phyloP scores from a whole-genome alignment of 2,797 vertebrate species.

The Eulemur mongoz region DNA sequence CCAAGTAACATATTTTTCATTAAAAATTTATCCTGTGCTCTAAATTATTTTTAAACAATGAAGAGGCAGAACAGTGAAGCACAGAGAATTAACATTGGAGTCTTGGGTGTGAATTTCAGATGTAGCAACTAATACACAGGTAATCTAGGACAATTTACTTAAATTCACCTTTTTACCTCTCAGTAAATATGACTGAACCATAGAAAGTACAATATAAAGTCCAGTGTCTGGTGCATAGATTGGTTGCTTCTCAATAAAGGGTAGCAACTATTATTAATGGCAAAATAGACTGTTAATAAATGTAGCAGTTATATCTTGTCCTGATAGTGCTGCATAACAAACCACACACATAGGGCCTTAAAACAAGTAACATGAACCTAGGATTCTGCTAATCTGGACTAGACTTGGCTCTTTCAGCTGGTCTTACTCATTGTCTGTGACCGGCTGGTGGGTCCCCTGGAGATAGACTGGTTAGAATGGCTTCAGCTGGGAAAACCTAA shows the following conservation, averaged over 20 bases:
- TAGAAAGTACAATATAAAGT: background rate
- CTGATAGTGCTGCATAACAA: background rate
- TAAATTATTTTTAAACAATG: background rate
- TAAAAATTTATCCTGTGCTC: background rate
- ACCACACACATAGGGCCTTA: background rate
- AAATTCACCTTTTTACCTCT: background rate
- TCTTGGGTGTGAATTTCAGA: background rate
- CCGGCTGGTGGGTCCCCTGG: accelerated
- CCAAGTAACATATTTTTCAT: background rate
- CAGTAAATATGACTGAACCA: background rate
- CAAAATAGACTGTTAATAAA: background rate
- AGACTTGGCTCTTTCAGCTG: background rate
- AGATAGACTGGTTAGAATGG: background rate
- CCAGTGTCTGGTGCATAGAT: background rate
- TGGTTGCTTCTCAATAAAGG: background rate
- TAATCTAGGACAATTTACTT: background rate
- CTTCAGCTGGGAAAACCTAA: background rate
- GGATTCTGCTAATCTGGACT: background rate
- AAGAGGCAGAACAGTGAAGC: background rate
- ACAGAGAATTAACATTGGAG: background rate
- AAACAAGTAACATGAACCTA: background rate
- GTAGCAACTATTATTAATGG: background rate
- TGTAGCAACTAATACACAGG: background rate
- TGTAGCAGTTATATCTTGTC: background rate
- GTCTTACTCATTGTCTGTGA: background rate